Percentiles rank a stretch among this genome's conserved stretches.
phyloP scores from a whole-genome alignment of 2,888 invertebrate species.

The Hypercompe scribonia region DNA sequence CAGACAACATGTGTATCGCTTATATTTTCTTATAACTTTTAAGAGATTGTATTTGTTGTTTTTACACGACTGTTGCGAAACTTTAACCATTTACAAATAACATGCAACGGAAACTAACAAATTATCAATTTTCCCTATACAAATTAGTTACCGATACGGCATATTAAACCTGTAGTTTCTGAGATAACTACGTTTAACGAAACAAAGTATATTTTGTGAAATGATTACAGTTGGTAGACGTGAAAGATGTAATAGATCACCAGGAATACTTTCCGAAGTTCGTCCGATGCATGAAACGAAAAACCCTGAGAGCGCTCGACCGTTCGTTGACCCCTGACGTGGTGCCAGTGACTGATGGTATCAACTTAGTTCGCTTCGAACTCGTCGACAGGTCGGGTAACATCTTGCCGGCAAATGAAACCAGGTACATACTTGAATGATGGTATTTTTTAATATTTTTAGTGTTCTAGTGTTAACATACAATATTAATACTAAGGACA shows the following conservation, averaged over 20 bases:
- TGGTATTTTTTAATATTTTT: neutral
- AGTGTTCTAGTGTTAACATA: neutral
- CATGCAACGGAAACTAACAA: too few species aligned
- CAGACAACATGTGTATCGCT: too few species aligned
- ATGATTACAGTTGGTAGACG: slow-evolving; percentile 71
- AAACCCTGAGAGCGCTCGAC: slow-evolving; percentile 87
- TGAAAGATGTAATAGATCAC: slow-evolving; percentile 78
- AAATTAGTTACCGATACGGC: too few species aligned
- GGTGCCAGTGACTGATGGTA: slow-evolving; percentile 88
- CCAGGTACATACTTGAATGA: slow-evolving; percentile 60
- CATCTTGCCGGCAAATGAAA: slow-evolving; percentile 73
- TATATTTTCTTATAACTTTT: too few species aligned
- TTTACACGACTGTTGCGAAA: too few species aligned
- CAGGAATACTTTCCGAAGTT: slow-evolving; percentile 83
- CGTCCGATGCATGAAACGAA: slow-evolving; percentile 83
- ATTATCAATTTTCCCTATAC: too few species aligned
- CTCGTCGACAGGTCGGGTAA: slow-evolving; percentile 78
- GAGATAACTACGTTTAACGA: neutral
- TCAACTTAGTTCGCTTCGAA: slow-evolving; percentile 87
- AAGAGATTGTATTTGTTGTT: too few species aligned
- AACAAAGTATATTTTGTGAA: neutral
- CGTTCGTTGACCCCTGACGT: slow-evolving; percentile 86
- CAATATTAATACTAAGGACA: neutral
- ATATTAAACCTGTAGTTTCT: too few species aligned
- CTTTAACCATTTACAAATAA: too few species aligned